Evolutionary conservation across 2,797 vertebrate species (phyloP), one percentile per base, ranked within the genome.

Genomic region (Chaetodon trifasciatus): DNA sequence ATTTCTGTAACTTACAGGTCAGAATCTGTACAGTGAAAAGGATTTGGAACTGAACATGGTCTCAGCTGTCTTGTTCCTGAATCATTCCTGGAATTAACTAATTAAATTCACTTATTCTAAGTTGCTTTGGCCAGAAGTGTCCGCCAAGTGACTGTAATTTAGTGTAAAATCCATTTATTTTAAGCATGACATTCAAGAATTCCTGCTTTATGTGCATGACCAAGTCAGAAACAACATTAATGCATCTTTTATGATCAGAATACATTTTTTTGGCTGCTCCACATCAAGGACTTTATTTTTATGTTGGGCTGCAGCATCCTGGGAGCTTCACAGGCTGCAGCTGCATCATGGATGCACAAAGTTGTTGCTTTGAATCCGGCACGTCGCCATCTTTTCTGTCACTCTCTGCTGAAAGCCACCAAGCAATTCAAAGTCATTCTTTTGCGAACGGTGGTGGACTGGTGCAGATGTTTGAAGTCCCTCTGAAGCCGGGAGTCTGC

Each of bases 381-480:
- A 28, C 35, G 3, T 53, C 3, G 1, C 39, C 37, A 6, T 64
- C 23, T 61, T 63, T 11, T 37, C 63, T 42, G 70, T 85, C 78
- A 47, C 77, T 67, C 74, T 70, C 55, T 49, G 15, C 60, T 76
- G 55, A 13, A 57, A 67, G 50, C 52, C n/a, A 63, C 47, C 44
- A 11, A 79, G 72, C 60, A 47, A 6, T 47, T 44, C n/a, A 63
- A 63, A 61, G 35, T 40, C 16, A 24, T 67, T 55, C 24, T 46
- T 52, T 70, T 4, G 24, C 17, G 40, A 75, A 49, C 62, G 39
- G 58, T 6, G 52, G 55, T 57, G 64, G 67, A 71, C 71, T 19
- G 62, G 44, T 78, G 74, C 86, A 86, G 82, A 88, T 90, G 84
- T 84, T 85, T 62, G 42, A 17, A 72, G 87, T 88, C 76, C 83